Evolutionary conservation across 2,113 vertebrate species (phyloP), one percentile per base, ranked within the genome.

Genomic region (Grus americana): DNA sequence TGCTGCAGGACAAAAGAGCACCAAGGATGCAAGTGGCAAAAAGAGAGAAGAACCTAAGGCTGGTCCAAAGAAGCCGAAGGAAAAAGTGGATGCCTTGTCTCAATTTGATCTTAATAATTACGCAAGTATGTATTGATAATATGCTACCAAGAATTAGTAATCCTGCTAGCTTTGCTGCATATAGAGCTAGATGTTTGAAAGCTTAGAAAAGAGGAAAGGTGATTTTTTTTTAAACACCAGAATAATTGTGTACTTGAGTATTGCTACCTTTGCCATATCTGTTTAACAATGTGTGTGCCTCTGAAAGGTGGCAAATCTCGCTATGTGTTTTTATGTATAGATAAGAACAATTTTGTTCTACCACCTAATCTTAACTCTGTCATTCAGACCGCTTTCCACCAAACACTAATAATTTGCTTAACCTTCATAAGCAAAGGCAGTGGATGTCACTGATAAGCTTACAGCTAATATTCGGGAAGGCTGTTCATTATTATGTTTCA

Each of bases 41-140:
- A 99, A 99, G 91, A 99, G 98, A 97, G 99, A 99, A 50, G 99
- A 99, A 15, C 97, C 98, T 59, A 99, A 99, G 90, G 98, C 98
- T 90, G 98, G 98, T 14, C 97, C 98, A 42, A 99, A 99, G 97
- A 99, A 99, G 94, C 98, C 99, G 72, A 99, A 99, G 96, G 99
- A 99, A 95, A 99, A 99, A 97, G 98, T 98, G 88, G 99, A 99
- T 85, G 99, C 99, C 3, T 98, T 99, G 29, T 99, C 99, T 78
- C 99, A 99, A 88, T 99, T 99, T 97, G 99, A 99, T 96, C 99
- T 99, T 83, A 99, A 99, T 97, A 99, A 99, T 97, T 99, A 99
- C 50, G 99, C 99, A 97, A 99, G 99, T 99, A 97, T 95, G 99
- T 97, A 61, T n/a, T 79, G 52, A 15, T 92, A 70, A 62, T 49